Percentiles rank a stretch among this genome's conserved stretches.
Evolutionary conservation across 2,113 vertebrate genomes (phyloP).

Genomic region (Psammodynastes pulverulentus): DNA sequence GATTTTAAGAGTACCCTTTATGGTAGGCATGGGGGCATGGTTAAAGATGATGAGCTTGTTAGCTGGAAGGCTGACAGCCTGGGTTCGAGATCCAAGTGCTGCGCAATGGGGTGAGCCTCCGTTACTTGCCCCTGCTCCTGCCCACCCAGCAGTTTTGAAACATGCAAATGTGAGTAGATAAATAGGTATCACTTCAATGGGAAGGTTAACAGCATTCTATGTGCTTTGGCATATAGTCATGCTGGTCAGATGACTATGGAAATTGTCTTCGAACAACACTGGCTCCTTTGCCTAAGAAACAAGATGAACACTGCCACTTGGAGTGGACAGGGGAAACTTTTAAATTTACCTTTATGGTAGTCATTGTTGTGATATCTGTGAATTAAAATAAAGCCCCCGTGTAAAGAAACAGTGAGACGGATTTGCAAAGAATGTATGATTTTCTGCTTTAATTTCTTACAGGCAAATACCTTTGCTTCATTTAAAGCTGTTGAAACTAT

Average conservation of each 20-base stretch:
- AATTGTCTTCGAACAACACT: too few relatives aligned
- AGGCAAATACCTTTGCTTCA: neutral
- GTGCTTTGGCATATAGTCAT: too few relatives aligned
- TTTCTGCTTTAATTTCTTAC: neutral
- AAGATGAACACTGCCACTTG: too few relatives aligned
- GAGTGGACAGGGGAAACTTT: neutral
- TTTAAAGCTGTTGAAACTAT: neutral
- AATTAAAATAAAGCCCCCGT: neutral
- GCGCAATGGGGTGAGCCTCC: neutral
- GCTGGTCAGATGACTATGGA: too few relatives aligned
- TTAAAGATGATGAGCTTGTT: neutral
- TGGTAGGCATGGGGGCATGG: neutral
- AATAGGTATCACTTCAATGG: too few relatives aligned
- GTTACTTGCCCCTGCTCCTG: neutral
- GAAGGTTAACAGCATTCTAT: too few relatives aligned
- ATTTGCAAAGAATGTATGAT: neutral
- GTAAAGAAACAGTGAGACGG: neutral
- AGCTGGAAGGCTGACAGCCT: neutral
- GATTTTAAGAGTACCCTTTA: neutral
- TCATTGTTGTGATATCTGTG: neutral
- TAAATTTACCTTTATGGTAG: neutral
- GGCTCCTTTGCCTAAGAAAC: too few relatives aligned
- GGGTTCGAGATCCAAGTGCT: neutral
- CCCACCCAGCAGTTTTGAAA: too few relatives aligned
- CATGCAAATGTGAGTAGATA: too few relatives aligned